Conservation (phyloP, 92 coral and sea anemone species). For the Phymanthus crucifer region DNA sequence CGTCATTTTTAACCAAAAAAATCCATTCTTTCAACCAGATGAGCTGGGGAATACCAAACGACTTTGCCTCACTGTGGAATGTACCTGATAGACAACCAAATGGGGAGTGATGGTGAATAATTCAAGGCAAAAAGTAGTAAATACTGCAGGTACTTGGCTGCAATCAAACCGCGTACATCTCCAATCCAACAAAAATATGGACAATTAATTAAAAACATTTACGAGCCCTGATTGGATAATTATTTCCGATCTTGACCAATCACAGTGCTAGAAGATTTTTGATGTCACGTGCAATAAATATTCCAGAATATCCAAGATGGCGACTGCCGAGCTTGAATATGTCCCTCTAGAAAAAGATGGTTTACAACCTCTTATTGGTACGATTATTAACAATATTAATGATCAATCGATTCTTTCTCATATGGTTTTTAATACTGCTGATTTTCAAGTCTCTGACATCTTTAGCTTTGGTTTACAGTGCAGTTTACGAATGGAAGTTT, state of each 20-base stretch:
- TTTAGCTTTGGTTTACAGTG: constrained; percentile 30
- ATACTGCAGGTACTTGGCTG: constrained; percentile 42
- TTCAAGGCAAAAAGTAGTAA: constrained; percentile 17
- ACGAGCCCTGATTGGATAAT: constrained; percentile 56
- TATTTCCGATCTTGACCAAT: constrained; percentile 32
- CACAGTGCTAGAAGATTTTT: constrained; percentile 10
- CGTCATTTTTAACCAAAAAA: constrained; percentile 28
- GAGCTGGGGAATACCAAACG: not conserved
- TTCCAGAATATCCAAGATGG: constrained; percentile 53
- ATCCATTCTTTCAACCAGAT: constrained; percentile 16
- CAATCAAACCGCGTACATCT: constrained; percentile 1
- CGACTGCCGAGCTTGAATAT: constrained; percentile 67
- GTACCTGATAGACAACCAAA: constrained; percentile 4
- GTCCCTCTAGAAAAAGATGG: constrained; percentile 38
- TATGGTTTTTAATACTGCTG: not conserved
- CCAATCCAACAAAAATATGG: not conserved
- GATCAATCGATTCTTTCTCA: not conserved
- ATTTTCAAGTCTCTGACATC: not conserved
- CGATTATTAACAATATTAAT: not conserved
- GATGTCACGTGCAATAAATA: constrained; percentile 11
- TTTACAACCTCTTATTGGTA: constrained; percentile 59
- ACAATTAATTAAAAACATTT: constrained; percentile 8
- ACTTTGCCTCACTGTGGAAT: not conserved
- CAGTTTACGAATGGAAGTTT: constrained; percentile 75
- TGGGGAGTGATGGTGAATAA: constrained; percentile 9